Evolutionary conservation across 2,797 vertebrate species (phyloP), one percentile per base, ranked within the genome.

Genomic region (Parambassis ranga): DNA sequence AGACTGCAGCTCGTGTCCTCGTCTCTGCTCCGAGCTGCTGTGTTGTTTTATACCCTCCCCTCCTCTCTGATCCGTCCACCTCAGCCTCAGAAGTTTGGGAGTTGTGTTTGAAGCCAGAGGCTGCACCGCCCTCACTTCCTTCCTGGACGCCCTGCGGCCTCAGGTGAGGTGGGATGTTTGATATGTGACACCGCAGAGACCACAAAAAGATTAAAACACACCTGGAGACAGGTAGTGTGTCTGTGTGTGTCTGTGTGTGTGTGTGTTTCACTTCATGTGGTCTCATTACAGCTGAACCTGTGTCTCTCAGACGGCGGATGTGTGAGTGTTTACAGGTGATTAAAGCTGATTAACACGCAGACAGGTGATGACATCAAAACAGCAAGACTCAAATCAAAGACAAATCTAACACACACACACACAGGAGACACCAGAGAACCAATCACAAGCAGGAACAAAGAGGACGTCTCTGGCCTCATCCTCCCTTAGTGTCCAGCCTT

Each of bases 51-150:
- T 72, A 51, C 14, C 13, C 15, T 37, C 4, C 16, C 51, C 50
- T 35, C 41, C 50, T 9, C 43, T 75, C 67, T 87, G 77, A 82
- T 85, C 84, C 61, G 1, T 7, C 65, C 6, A 16, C 11, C 48
- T 14, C 44, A 36, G 67, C 57, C 84, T 89, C 80, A 62, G 73
- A 81, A 56, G 81, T 80, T 7, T 46, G 60, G 56, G 42, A 38
- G 74, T 22, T 28, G 63, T 16, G 79, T 92, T 91, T 91, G 87
- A 92, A 90, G 80, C 63, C 1, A 36, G 52, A 84, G 75, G 71
- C 87, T 78, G 77, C 72, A 63, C 75, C 83, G 48, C 68, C 75
- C 41, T 39, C 23, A 57, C 85, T 91, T 91, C 90, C 91, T 91
- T 86, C 84, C 86, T 82, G 84, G 76, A 75, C 62, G 76, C 75